Percentiles rank a stretch among this genome's conserved stretches.
phyloP scores from a whole-genome alignment of 2,888 invertebrate species.

The Hypolimnas misippus region DNA sequence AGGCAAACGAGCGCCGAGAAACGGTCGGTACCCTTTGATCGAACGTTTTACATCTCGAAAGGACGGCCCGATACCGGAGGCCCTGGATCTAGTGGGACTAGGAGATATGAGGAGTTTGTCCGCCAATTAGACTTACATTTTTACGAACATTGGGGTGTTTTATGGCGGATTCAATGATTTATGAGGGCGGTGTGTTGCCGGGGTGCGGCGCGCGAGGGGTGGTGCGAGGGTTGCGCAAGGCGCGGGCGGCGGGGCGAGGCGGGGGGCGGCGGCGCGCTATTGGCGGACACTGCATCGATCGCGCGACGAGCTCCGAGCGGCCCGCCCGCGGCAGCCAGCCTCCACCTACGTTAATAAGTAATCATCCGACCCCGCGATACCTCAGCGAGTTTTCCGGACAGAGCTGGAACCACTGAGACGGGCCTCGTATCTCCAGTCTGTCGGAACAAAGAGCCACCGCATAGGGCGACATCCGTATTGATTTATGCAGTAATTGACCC shows the following conservation, averaged over 20 bases:
- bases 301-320: conserved; percentile 74
- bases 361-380: conserved; percentile 82
- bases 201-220: conserved; percentile 61
- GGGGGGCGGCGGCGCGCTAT: conserved; percentile 79
- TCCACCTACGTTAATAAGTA: conserved; percentile 85
- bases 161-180: conserved; percentile 83
- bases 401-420: conserved; percentile 77
- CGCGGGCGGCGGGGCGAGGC: conserved; percentile 70
- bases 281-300: conserved; percentile 82
- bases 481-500: conserved; percentile 80
- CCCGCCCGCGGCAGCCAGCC: conserved; percentile 81
- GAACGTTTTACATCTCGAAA: conserved; percentile 70
- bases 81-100: conserved; percentile 66
- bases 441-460: conserved; percentile 78
- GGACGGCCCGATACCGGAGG: conserved; percentile 46
- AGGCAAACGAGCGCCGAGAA: conserved; percentile 64
- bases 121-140: conserved; percentile 82
- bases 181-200: conserved; percentile 76
- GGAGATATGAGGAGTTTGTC: conserved; percentile 75
- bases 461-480: conserved; percentile 75
- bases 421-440: conserved; percentile 75
- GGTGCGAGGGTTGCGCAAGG: conserved; percentile 70
- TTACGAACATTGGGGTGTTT: conserved; percentile 82
- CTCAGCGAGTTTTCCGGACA: conserved; percentile 81
- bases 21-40: conserved; percentile 73